Base-by-base conservation (phyloP, 2,797 vertebrate species). In the Syngnathus acus region DNA sequence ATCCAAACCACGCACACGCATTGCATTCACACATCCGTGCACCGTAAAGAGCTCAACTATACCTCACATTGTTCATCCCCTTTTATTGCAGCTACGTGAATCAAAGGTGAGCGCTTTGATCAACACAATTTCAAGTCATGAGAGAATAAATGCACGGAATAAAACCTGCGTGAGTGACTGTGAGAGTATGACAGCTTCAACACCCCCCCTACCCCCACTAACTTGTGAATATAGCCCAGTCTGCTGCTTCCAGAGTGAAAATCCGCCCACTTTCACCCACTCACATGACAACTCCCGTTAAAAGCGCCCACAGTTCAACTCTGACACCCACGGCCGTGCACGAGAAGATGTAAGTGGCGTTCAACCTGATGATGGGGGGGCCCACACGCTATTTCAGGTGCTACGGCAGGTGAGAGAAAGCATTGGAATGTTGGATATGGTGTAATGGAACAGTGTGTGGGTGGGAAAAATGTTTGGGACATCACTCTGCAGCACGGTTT, bases 301-400 rank as follows among this genome's bases (percentile, higher is more conserved):
- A 84, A 87, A 87, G 85, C 85, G 68, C 74, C 76, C 65, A 40
- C 50, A 71, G 78, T 73, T 79, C 77, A 67, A 69, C 76, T 78
- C 76, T 65, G 3, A 81, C 88, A 78, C 86, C 84, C 85, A 87
- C 87, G 63, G 55, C 78, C 57, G 70, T 65, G 74, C 70, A 69
- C 6, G 63, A 51, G 69, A 84, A 78, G 60, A 70, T 62, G 19
- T 66, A 62, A 87, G 86, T 78, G 80, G 77, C 80, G 82, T 85
- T 89, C 84, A 72, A 75, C 82, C 74, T 66, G 77, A 72, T 39
- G 58, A 71, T 69, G 47, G 71, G 71, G 47, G 71, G 71, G 82
- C 84, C 82, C 81, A 86, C 85, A 78, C 79, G 71, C 77, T 74
- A 76, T 81, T 84, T 73, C 43, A 48, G 42, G 38, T 40, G 59